A percentile compares a stretch with the other conserved stretches of the same genome.
Conservation (phyloP, 2,797 vertebrate species). For the Tamandua tetradactyla region DNA sequence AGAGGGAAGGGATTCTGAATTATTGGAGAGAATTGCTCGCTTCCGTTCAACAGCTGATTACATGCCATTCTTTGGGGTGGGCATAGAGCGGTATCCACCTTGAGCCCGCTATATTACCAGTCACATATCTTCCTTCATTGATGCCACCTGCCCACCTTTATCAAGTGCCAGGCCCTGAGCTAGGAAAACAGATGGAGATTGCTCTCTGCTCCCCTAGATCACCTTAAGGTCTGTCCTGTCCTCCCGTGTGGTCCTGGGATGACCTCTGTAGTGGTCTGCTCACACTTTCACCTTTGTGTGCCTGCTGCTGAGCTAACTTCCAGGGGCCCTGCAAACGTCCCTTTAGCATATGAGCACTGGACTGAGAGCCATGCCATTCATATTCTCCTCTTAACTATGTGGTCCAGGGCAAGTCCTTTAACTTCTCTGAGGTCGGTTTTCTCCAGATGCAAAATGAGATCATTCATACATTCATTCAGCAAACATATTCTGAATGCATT, state of each 20-base stretch:
- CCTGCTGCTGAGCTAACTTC: background rate
- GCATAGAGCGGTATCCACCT: background rate
- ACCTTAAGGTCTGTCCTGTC: background rate
- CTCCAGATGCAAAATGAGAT: background rate
- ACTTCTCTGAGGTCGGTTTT: slow-evolving; percentile 19
- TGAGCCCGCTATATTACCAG: background rate
- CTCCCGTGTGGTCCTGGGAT: background rate
- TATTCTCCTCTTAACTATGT: background rate
- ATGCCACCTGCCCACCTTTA: background rate
- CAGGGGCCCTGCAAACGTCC: background rate
- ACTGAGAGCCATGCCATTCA: background rate
- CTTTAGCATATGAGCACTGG: background rate
- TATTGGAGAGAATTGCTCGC: background rate
- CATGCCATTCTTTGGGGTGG: background rate
- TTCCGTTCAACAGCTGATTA: background rate
- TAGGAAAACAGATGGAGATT: background rate
- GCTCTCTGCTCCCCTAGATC: background rate
- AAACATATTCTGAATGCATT: background rate
- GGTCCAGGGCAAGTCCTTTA: background rate
- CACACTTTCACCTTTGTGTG: background rate
- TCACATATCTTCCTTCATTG: background rate
- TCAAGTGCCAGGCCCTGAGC: background rate
- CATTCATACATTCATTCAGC: slow-evolving; percentile 36
- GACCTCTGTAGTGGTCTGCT: background rate
- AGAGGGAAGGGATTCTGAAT: background rate